These are phyloP conservation scores for Luperina testacea DNA, from an alignment of 2,888 invertebrate species.

Conservation along the genomic window DNA sequence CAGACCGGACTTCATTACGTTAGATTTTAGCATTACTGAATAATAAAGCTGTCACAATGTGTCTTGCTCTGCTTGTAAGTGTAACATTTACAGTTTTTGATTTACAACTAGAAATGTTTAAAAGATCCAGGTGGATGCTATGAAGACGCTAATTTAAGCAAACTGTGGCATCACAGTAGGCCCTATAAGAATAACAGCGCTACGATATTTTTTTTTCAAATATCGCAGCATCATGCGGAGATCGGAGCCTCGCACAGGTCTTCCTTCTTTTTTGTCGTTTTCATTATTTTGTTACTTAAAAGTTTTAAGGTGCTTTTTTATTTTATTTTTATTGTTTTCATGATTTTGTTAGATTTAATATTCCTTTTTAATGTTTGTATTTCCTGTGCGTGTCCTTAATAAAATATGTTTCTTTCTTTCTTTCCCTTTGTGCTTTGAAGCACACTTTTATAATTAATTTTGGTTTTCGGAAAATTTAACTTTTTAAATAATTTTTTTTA, in stretches of 20 bases:
- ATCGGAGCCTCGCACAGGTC: background rate
- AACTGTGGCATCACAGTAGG: no score
- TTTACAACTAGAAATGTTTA: background rate
- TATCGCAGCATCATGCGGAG: no score
- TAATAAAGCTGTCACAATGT: conserved; percentile 6
- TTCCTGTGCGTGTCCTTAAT: background rate
- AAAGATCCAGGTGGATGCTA: background rate
- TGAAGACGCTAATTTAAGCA: background rate
- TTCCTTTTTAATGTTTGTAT: background rate
- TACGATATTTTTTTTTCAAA: no score
- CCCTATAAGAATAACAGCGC: background rate
- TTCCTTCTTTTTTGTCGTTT: background rate
- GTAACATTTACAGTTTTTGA: background rate
- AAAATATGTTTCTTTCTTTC: background rate
- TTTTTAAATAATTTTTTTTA: background rate
- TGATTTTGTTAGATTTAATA: background rate
- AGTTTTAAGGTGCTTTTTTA: no score
- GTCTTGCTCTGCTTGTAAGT: conserved; percentile 2
- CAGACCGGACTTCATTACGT: background rate
- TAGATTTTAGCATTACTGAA: background rate
- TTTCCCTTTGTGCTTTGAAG: background rate
- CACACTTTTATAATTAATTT: background rate
- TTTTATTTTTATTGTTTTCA: no score
- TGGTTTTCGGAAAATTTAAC: background rate
- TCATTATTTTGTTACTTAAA: background rate